Evolutionary conservation across 2,888 invertebrate species (phyloP).

Genomic region (Pristionchus maxplancki): DNA sequence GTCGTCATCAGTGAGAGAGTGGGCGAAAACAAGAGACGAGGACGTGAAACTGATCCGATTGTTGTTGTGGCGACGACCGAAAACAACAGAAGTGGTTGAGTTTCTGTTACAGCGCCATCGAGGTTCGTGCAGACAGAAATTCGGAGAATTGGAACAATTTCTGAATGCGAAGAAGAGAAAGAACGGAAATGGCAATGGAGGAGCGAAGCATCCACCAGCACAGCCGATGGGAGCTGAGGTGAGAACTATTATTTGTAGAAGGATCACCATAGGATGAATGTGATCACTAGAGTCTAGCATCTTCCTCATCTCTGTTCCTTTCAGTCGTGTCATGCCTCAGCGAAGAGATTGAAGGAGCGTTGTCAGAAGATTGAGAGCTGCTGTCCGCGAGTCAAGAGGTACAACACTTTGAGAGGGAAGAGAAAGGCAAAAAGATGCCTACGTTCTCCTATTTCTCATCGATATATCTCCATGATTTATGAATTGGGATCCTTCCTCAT

Average conservation of each 20-base stretch:
- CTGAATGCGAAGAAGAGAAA: not conserved
- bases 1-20: not conserved
- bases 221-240: constrained; percentile 37
- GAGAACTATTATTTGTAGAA: no score
- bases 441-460: not conserved
- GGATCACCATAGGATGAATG: no score
- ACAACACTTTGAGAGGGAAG: not conserved
- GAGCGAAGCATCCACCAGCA: not conserved
- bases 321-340: constrained; percentile 45
- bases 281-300: not conserved
- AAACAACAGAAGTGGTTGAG: not conserved
- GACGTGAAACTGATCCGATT: not conserved
- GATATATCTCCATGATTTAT: not conserved
- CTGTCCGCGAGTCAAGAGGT: constrained; percentile 52
- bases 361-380: constrained; percentile 53
- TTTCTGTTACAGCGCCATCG: constrained; percentile 45
- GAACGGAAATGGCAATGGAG: not conserved
- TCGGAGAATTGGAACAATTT: constrained; percentile 49
- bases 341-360: constrained; percentile 46
- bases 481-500: not conserved
- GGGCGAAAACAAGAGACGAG: not conserved
- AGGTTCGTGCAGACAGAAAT: constrained; percentile 27
- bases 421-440: not conserved
- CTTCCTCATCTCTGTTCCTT: not conserved
- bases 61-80: not conserved